Percentiles rank a stretch among this genome's conserved stretches.
Conservation (phyloP, 2,888 invertebrate genomes). For the Campopleginae sp. region DNA sequence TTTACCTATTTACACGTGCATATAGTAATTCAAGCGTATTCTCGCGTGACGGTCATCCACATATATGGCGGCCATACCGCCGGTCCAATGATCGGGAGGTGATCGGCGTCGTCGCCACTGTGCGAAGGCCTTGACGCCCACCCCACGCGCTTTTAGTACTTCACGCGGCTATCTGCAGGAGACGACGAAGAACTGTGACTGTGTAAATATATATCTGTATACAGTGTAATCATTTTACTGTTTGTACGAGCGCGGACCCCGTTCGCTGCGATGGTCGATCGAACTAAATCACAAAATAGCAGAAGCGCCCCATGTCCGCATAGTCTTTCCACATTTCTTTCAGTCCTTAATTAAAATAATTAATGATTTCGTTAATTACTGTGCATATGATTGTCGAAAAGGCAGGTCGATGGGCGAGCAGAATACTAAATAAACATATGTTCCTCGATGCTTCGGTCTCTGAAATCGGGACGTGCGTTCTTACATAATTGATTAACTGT, state of each 20-base stretch:
- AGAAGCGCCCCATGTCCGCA: background rate
- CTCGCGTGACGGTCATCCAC: constrained; percentile 71
- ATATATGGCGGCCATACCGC: constrained; percentile 80
- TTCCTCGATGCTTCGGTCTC: background rate
- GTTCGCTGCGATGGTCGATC: constrained; percentile 27
- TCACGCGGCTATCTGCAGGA: constrained; percentile 44
- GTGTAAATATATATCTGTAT: constrained; percentile 9
- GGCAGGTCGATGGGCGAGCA: background rate
- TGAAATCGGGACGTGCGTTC: constrained; percentile 1
- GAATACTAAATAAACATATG: constrained; percentile 12
- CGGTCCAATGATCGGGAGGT: constrained; percentile 71
- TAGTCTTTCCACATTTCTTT: too few species aligned
- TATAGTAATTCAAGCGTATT: constrained; percentile 46
- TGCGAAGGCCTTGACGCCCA: constrained; percentile 80
- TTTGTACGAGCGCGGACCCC: constrained; percentile 15
- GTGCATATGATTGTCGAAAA: background rate
- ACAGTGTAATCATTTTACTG: constrained; percentile 6
- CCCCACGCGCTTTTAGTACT: constrained; percentile 70
- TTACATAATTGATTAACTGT: constrained; percentile 54
- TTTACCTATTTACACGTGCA: constrained; percentile 2
- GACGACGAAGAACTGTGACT: constrained; percentile 29
- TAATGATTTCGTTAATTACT: background rate
- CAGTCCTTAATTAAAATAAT: background rate
- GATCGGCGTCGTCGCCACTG: constrained; percentile 67
- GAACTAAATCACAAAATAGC: constrained; percentile 26